Evolutionary conservation across 2,113 vertebrate genomes (phyloP).

Genomic region (Furnarius figulus): DNA sequence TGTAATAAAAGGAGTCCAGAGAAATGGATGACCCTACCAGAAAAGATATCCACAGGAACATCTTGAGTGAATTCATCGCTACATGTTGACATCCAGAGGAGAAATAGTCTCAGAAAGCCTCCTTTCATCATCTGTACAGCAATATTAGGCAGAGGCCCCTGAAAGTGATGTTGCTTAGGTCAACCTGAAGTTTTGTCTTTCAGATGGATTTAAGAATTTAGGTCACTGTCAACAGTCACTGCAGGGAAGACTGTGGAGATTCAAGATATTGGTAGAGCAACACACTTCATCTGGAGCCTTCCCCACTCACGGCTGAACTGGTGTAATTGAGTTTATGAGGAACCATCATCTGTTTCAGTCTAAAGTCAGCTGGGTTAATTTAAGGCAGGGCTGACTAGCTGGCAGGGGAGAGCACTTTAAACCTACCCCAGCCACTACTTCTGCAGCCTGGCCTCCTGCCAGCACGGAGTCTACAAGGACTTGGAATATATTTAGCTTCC

Average conservation of each 20-base stretch:
- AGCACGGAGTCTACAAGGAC: neutral
- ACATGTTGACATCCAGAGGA: neutral
- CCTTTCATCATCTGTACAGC: neutral
- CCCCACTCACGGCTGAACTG: neutral
- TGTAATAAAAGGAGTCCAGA: neutral
- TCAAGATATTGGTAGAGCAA: neutral
- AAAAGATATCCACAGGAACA: neutral
- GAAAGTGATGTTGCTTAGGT: neutral
- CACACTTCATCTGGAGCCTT: neutral
- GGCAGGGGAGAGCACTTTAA: slow-evolving; percentile 24
- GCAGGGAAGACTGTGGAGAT: neutral
- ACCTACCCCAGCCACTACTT: slow-evolving; percentile 7
- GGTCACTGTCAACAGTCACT: slow-evolving; percentile 32
- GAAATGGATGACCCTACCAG: neutral
- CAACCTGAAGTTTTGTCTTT: slow-evolving; percentile 27
- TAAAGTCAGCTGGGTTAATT: slow-evolving; percentile 46
- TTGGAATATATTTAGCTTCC: slow-evolving; percentile 47
- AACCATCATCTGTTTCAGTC: slow-evolving; percentile 31
- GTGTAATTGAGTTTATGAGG: slow-evolving; percentile 19
- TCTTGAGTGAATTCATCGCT: slow-evolving; percentile 17
- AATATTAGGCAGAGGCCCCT: neutral
- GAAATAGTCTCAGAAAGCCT: slow-evolving; percentile 9
- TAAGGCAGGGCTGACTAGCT: slow-evolving; percentile 43
- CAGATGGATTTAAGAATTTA: slow-evolving; percentile 13
- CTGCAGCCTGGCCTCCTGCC: slow-evolving; percentile 21